Conservation (phyloP, 1,140 invertebrate genomes). For the Hyposmocoma kahamanoa region DNA sequence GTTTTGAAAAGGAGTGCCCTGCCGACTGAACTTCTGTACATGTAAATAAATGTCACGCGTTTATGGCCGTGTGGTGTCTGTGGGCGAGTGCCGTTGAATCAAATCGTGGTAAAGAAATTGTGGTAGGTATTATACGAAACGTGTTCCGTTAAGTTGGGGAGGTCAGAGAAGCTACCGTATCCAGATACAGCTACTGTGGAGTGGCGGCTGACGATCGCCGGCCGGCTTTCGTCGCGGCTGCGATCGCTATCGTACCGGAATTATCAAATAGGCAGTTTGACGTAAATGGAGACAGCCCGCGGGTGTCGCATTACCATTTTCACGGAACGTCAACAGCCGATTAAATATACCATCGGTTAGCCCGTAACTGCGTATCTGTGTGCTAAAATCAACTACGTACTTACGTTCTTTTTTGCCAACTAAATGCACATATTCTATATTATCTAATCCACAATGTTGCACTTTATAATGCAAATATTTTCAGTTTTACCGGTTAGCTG, state of each 20-base stretch:
- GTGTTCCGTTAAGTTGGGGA: conserved; percentile 35
- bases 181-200: no score
- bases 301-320: conserved; percentile 44
- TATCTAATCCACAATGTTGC: no score
- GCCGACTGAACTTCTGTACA: conserved; percentile 38
- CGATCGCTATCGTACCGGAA: conserved; percentile 25
- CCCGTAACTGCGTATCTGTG: no score
- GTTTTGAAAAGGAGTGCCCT: conserved; percentile 33
- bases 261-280: conserved; percentile 30
- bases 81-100: conserved; percentile 38
- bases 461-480: no score
- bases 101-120: conserved; percentile 47
- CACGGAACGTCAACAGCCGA: conserved; percentile 38
- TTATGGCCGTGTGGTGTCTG: conserved; percentile 40
- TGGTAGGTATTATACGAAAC: conserved; percentile 50
- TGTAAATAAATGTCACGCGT: conserved; percentile 56
- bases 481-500: no score
- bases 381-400: no score
- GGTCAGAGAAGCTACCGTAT: conserved; percentile 40
- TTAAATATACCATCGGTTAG: conserved; percentile 35
- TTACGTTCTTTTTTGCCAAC: no score
- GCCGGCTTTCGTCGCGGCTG: conserved; percentile 31
- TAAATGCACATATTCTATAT: no score
- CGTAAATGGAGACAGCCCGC: conserved; percentile 28
- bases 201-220: conserved; percentile 21